These are phyloP conservation scores for Otus sunia DNA, from an alignment of 2,113 vertebrate genomes.

Conservation along the genomic window DNA sequence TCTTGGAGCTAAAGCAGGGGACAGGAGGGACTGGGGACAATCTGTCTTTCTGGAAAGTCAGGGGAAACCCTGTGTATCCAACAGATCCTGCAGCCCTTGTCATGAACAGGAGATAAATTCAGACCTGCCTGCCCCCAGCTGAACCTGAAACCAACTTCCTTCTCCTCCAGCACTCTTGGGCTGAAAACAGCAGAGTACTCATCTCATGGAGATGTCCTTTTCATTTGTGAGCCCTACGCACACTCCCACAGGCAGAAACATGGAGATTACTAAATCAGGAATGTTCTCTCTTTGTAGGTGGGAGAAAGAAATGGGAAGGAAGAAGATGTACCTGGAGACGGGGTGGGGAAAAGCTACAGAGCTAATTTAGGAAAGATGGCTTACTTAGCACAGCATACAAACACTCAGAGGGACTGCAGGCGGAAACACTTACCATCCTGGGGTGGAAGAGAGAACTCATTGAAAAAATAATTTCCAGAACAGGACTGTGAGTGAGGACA, in stretches of 20 bases:
- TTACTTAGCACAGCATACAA: conserved; percentile 22
- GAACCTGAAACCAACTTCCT: not conserved
- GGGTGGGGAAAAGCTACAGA: not conserved
- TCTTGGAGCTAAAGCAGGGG: not conserved
- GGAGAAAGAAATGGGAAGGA: conserved; percentile 54
- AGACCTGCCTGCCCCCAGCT: not conserved
- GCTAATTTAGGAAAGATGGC: conserved; percentile 42
- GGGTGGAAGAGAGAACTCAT: not conserved
- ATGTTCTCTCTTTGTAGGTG: conserved; percentile 42
- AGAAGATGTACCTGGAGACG: conserved; percentile 59
- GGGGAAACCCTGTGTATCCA: not conserved
- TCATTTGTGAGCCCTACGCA: conserved; percentile 12
- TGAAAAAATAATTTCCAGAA: conserved; percentile 20
- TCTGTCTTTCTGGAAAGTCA: not conserved
- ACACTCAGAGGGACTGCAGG: conserved; percentile 16
- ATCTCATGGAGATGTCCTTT: not conserved
- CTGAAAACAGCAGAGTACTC: not conserved
- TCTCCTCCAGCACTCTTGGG: not conserved
- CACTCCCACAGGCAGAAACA: conserved; percentile 45
- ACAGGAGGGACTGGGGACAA: not conserved
- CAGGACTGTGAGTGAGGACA: not conserved
- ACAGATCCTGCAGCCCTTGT: not conserved
- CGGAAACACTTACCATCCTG: not conserved
- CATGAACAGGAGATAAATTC: not conserved
- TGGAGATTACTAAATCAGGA: conserved; percentile 13